Conservation (phyloP, 2,113 vertebrate species). For the Hippocampus comes region DNA sequence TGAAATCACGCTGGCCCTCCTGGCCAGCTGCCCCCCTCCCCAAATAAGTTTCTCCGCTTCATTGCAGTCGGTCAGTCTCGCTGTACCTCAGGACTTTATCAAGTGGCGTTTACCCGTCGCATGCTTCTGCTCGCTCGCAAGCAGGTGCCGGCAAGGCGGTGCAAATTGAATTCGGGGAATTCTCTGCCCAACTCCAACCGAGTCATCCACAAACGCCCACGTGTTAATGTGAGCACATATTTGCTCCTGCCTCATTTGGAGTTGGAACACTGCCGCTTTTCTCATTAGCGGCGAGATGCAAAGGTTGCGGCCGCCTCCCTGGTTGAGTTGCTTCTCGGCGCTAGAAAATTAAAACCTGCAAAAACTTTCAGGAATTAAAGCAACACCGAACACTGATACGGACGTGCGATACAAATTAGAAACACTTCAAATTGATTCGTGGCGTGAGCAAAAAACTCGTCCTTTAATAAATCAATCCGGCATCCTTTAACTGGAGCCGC, state of each 20-base stretch:
- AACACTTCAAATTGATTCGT: no score
- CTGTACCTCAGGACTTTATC: constrained; percentile 12
- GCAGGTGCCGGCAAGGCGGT: constrained; percentile 48
- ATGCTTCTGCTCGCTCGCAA: constrained; percentile 48
- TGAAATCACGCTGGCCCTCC: constrained; percentile 45
- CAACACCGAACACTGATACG: no score
- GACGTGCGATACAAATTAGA: no score
- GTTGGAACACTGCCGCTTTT: constrained; percentile 15
- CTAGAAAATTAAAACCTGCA: no score
- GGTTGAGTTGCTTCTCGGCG: not conserved
- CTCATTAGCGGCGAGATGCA: not conserved
- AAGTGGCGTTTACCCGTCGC: constrained; percentile 55
- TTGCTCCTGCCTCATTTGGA: constrained; percentile 21
- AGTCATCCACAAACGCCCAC: constrained; percentile 14
- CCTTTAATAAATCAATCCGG: not conserved
- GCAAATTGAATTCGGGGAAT: constrained; percentile 59
- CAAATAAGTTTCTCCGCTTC: constrained; percentile 4
- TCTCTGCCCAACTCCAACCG: constrained; percentile 18
- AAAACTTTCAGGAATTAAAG: no score
- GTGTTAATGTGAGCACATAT: constrained; percentile 27
- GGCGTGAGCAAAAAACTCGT: no score
- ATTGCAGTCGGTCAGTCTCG: constrained; percentile 26
- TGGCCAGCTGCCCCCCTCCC: constrained; percentile 11
- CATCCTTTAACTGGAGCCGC: not conserved
- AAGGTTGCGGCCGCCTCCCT: not conserved